Percentiles rank a stretch among this genome's conserved stretches.
Conservation (phyloP, 2,113 vertebrate species). For the Gopherus flavomarginatus region DNA sequence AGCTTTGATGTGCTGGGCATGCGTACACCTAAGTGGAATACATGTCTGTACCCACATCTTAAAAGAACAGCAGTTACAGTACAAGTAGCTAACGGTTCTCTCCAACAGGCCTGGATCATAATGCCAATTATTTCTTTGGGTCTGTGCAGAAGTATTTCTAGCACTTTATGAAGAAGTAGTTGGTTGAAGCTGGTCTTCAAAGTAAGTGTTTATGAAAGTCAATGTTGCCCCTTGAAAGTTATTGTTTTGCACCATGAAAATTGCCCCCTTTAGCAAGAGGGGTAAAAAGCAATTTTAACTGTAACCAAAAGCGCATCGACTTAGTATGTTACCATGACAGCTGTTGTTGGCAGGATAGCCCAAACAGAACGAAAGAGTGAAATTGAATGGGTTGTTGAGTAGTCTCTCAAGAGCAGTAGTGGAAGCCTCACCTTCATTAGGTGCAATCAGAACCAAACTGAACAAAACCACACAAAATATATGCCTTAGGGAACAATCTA, state of each 20-base stretch:
- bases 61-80: not conserved
- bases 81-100: not conserved
- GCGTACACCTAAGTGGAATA: not conserved
- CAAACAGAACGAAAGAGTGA: not conserved
- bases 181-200: not conserved
- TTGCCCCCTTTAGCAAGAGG: not conserved
- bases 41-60: not conserved
- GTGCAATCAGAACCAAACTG: not conserved
- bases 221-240: not conserved
- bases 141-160: not conserved
- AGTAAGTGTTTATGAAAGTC: not conserved
- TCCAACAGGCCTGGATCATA: not conserved
- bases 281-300: not conserved
- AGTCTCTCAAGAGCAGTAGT: accelerated
- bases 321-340: not conserved
- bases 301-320: not conserved
- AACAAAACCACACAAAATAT: not conserved
- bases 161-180: accelerated
- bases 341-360: not conserved
- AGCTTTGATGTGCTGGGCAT: too few relatives aligned
- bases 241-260: not conserved
- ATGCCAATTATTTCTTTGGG: not conserved
- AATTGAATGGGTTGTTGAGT: accelerated
- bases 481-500: not conserved
- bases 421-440: not conserved